Evolutionary conservation across 2,797 vertebrate species (phyloP).

Genomic region (Poecilia gillii): DNA sequence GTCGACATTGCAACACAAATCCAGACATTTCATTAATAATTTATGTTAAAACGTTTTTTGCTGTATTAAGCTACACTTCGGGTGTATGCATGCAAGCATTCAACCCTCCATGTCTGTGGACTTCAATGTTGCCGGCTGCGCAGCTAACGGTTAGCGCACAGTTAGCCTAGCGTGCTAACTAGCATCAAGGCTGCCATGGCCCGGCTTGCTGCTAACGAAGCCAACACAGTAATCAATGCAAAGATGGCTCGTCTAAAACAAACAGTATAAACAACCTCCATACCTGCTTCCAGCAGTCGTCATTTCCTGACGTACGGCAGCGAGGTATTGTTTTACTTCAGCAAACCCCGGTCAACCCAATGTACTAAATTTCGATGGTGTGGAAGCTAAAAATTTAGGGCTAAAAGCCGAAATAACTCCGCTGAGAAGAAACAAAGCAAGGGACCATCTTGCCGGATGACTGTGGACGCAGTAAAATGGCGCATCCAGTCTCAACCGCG

Average conservation of each 20-base stretch:
- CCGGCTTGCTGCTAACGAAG: slow-evolving; percentile 54
- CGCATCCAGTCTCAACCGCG: slow-evolving; percentile 76
- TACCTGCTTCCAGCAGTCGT: slow-evolving; percentile 85
- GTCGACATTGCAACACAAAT: neutral
- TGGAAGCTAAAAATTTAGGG: slow-evolving; percentile 33
- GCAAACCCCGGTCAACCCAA: neutral
- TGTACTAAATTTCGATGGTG: slow-evolving; percentile 13
- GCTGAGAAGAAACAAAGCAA: slow-evolving; percentile 83
- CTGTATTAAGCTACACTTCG: neutral
- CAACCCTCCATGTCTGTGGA: neutral
- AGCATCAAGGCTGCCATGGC: slow-evolving; percentile 36
- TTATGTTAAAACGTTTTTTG: fast-evolving
- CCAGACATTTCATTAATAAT: neutral
- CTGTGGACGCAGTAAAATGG: slow-evolving; percentile 86
- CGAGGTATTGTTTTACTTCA: slow-evolving; percentile 11
- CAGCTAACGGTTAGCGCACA: slow-evolving; percentile 40
- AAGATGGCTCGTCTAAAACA: slow-evolving; percentile 57
- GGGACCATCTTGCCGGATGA: slow-evolving; percentile 88
- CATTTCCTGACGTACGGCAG: slow-evolving; percentile 77
- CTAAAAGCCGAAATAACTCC: slow-evolving; percentile 65
- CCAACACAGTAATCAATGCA: slow-evolving; percentile 53
- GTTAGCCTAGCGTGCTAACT: slow-evolving; percentile 56
- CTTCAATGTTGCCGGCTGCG: slow-evolving; percentile 64
- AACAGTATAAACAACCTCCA: slow-evolving; percentile 36
- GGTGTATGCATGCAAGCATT: too few species aligned